phyloP scores from a whole-genome alignment of 2,797 vertebrate species.

The Cottoperca gobio region DNA sequence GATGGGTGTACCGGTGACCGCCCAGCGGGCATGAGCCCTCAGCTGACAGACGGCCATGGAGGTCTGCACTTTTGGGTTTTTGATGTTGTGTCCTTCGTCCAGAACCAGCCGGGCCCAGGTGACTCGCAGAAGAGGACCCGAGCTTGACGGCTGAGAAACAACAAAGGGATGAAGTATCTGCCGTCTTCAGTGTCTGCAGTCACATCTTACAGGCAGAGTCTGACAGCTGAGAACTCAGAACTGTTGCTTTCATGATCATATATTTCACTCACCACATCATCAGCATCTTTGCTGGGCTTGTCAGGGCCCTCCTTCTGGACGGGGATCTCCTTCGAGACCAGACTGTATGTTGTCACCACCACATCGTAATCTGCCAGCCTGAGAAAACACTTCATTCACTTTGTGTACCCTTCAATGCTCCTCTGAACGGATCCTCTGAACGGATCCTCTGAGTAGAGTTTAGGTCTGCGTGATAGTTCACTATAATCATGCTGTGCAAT shows the following conservation, averaged over 20 bases:
- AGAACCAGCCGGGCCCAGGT: constrained; percentile 92
- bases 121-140: constrained; percentile 86
- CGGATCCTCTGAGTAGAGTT: not conserved
- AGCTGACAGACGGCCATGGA: constrained; percentile 93
- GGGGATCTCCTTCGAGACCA: constrained; percentile 93
- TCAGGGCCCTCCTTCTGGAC: constrained; percentile 86
- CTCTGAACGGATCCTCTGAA: too few species aligned
- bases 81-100: constrained; percentile 96
- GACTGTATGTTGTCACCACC: constrained; percentile 94
- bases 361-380: constrained; percentile 92
- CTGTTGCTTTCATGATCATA: not conserved
- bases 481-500: not conserved
- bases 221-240: not conserved
- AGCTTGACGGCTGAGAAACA: constrained; percentile 55
- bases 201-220: not conserved
- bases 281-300: constrained; percentile 74
- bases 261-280: constrained; percentile 75
- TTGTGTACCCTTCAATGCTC: too few species aligned
- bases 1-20: constrained; percentile 95
- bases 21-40: constrained; percentile 91
- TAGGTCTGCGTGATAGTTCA: not conserved
- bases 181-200: not conserved
- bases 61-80: constrained; percentile 94
- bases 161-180: not conserved
- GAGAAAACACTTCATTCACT: not conserved